Evolutionary conservation across 1,140 invertebrate genomes (phyloP).

Genomic region (Ostrea denselamellosa): DNA sequence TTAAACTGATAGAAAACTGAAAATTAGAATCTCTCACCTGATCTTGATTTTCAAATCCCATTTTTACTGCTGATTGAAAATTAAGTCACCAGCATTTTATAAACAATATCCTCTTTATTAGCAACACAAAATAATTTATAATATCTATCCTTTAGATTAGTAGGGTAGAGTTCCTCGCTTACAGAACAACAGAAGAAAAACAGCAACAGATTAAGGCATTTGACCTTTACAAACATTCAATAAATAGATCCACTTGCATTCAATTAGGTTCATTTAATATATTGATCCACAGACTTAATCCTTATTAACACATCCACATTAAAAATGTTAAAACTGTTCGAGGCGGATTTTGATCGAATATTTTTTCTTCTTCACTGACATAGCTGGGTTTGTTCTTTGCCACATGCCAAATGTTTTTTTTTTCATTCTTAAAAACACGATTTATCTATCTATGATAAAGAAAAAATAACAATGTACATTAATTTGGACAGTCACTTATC

Average conservation of each 20-base stretch:
- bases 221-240: slow-evolving; percentile 26
- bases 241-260: slow-evolving; percentile 34
- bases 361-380: neutral
- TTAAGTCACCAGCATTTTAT: slow-evolving; percentile 9
- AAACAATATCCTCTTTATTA: neutral
- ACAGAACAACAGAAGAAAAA: slow-evolving; percentile 4
- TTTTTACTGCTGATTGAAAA: neutral
- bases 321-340: neutral
- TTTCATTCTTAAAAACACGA: neutral
- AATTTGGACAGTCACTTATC: slow-evolving; percentile 25
- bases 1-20: neutral
- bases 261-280: slow-evolving; percentile 16
- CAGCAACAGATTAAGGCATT: slow-evolving; percentile 23
- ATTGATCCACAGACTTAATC: slow-evolving; percentile 1
- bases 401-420: slow-evolving; percentile 10
- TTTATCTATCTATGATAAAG: neutral
- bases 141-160: slow-evolving; percentile 11
- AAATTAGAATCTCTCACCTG: neutral
- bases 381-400: neutral
- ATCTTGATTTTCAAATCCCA: slow-evolving; percentile 30
- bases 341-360: neutral
- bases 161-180: neutral
- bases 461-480: slow-evolving; percentile 25
- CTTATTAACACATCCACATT: slow-evolving; percentile 24
- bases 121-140: neutral